Evolutionary conservation across 2,888 invertebrate genomes (phyloP), one percentile per base, ranked within the genome.

Genomic region (Eupithecia subfuscata): DNA sequence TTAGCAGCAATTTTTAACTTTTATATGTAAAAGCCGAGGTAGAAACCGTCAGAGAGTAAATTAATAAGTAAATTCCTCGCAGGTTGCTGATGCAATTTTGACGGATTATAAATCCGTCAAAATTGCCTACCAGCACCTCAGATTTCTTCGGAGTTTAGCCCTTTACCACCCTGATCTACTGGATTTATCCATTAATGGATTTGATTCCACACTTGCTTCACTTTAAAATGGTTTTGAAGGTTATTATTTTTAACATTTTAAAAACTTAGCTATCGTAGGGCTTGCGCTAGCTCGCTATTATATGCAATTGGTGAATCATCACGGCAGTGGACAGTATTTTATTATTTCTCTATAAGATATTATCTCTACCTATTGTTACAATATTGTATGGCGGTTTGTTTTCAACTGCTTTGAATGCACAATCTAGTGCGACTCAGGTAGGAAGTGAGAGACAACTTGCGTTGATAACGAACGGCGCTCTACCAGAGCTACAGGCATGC

Each of bases 401-500:
- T 74, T 34, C 74, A 76, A 75, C 73, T 70, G 76, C 75, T 79
- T 77, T 79, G 77, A 79, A 78, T 76, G 69, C 74, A 73, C 76
- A 81, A 81, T 81, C 81, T 78, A 77, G 71, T 75, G 60, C 77
- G 60, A 60, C 22, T 74, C 75, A 73, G 80, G 80, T 78, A 78
- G 81, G 81, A 81, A 80, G 79, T 73, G 79, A 63, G 70, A 60
- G 76, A 72, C 80, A 81, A 80, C 78, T 81, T 79, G 70, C 69
- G 71, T 63, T 69, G 81, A 81, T 81, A 81, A 79, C 80, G 80
- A 80, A 75, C 77, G 68, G 74, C 73, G 74, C 72, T 75, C 69
- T 68, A 65, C 69, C 63, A 65, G 69, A 48, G 34, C 69, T 71
- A 37, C 74, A 71, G 65, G 69, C 73, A 40, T 73, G 43, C n/a